Percentiles rank a stretch among this genome's conserved stretches.
Conservation (phyloP, 2,113 vertebrate species). For the Neogobius melanostomus region DNA sequence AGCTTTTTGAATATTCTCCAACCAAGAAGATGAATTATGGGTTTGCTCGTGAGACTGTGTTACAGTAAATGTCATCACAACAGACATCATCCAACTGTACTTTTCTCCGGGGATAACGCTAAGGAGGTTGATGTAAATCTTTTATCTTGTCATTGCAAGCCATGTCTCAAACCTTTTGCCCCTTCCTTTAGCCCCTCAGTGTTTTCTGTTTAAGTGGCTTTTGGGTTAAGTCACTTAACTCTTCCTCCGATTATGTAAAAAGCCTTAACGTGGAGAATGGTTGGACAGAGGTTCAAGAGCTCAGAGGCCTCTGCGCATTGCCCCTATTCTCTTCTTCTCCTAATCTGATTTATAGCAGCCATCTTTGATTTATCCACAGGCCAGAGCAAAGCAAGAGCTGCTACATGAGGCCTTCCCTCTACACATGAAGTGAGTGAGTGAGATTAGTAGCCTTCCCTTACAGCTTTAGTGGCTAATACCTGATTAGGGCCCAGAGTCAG, state of each 20-base stretch:
- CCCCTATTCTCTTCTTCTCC: conserved; percentile 73
- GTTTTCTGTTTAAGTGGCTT: conserved; percentile 50
- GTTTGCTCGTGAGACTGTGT: too few species aligned
- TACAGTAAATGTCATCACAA: background rate
- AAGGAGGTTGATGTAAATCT: conserved; percentile 6
- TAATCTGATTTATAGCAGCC: conserved; percentile 93
- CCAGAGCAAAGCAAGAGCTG: conserved; percentile 77
- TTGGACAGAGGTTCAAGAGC: conserved; percentile 72
- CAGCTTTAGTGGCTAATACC: conserved; percentile 94
- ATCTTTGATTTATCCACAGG: conserved; percentile 90
- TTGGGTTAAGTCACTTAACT: conserved; percentile 44
- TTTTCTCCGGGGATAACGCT: background rate
- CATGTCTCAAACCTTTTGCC: conserved; percentile 25
- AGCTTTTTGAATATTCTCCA: too few species aligned
- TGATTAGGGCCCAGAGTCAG: conserved; percentile 91
- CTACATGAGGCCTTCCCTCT: conserved; percentile 77
- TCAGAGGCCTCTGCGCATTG: conserved; percentile 77
- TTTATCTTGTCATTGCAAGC: conserved; percentile 15
- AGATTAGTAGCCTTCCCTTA: conserved; percentile 91
- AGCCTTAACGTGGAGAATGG: conserved; percentile 52
- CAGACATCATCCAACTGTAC: background rate
- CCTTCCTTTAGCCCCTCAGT: conserved; percentile 31
- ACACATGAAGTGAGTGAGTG: conserved; percentile 96
- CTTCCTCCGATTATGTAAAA: conserved; percentile 59
- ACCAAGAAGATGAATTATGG: too few species aligned